Evolutionary conservation across 2,797 vertebrate species (phyloP), one percentile per base, ranked within the genome.

Genomic region (Neomorphus geoffroyi): DNA sequence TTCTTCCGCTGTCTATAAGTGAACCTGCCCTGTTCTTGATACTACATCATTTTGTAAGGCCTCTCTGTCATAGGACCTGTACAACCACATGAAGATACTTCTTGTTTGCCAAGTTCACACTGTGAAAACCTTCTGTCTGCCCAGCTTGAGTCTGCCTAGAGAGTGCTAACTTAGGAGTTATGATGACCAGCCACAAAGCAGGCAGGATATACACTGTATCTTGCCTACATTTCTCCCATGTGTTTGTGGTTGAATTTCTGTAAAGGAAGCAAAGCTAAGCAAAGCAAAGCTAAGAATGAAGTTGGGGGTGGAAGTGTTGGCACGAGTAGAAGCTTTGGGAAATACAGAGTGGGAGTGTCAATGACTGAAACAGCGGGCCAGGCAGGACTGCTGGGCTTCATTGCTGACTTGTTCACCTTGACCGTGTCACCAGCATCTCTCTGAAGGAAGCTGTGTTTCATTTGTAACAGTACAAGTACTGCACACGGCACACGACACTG

Each of bases 221-320:
- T 90, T 65, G 41, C 67, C 60, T 88, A 70, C 22, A 8, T 67
- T 86, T 94, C 37, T 78, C 8, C 35, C 80, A 48, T 0, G 8
- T 88, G 66, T 86, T 88, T 88, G 80, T 78, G 86, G 45, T 26
- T 92, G 53, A 93, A 41, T 58, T 84, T 72, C 86, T 14, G 3
- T 74, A 86, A 86, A 69, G 28, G 41, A 86, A 90, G 43, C 16
- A n/a, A n/a, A n/a, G n/a, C n/a, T n/a, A n/a, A n/a, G n/a, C n/a
- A n/a, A 78, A 83, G 37, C 32, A 84, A 90, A 79, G 13, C 69
- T 62, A 58, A 85, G 43, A 53, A 88, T 35, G 57, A 56, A n/a
- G 21, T 14, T 82, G 37, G 17, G 50, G 9, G 10, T 65, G 50
- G 28, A 69, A 66, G n/a, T 24, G 32, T 79, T 57, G 18, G 18